phyloP scores from a whole-genome alignment of 53 echinoderm and acorn worm species.

The Hippasteria phrygiana region DNA sequence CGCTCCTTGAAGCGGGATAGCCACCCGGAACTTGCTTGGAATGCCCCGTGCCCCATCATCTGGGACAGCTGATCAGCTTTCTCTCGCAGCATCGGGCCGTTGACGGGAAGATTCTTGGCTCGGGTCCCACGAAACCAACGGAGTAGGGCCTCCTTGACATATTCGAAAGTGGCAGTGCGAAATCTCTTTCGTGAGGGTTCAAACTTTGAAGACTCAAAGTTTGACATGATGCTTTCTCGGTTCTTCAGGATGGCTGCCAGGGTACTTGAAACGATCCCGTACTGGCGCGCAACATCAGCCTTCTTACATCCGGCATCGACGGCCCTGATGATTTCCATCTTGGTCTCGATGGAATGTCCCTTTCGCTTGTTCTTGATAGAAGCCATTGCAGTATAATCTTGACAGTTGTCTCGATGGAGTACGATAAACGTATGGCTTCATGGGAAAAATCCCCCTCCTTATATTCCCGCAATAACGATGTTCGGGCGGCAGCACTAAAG shows the following conservation, averaged over 20 bases:
- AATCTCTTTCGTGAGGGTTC: conserved; percentile 49
- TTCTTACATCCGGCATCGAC: no score
- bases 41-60: conserved; percentile 32
- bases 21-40: conserved; percentile 40
- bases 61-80: conserved; percentile 47
- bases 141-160: conserved; percentile 53
- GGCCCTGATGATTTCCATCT: no score
- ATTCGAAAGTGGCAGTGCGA: conserved; percentile 18
- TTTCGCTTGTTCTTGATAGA: no score
- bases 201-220: conserved; percentile 26
- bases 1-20: conserved; percentile 16
- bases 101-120: conserved; percentile 55
- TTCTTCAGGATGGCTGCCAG: conserved; percentile 47
- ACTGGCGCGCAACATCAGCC: no score
- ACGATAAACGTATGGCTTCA: no score
- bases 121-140: conserved; percentile 38
- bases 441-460: no score
- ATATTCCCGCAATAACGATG: no score
- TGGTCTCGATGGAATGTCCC: no score
- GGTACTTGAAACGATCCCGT: no score
- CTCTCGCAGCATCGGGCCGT: conserved; percentile 33
- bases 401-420: no score
- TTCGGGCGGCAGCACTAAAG: no score
- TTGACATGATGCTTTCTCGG: background rate
- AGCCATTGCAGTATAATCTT: no score